Percentiles rank a stretch among this genome's conserved stretches.
These are phyloP conservation scores for Stenchaetothrips biformis DNA, from an alignment of 2,888 invertebrate genomes.

Conservation along the genomic window DNA sequence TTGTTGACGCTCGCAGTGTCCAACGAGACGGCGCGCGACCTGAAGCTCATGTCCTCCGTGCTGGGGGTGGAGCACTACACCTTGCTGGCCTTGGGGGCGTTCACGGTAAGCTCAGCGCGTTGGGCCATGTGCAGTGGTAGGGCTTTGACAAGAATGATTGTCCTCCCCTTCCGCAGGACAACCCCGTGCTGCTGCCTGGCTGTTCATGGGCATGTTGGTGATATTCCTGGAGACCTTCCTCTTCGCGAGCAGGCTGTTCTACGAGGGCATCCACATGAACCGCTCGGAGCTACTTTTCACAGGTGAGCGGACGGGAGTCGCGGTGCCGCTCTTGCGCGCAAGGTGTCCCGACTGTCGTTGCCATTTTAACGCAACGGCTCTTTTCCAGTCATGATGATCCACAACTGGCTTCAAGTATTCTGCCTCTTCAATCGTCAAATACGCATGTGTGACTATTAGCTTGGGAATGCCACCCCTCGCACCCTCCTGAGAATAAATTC, in stretches of 20 bases:
- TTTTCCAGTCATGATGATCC: slow-evolving; percentile 40
- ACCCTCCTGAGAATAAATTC: too few species aligned
- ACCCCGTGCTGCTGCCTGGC: slow-evolving; percentile 45
- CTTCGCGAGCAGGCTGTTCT: slow-evolving; percentile 43
- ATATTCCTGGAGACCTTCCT: slow-evolving; percentile 43
- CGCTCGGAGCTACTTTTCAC: slow-evolving; percentile 43
- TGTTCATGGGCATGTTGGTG: slow-evolving; percentile 45
- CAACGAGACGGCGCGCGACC: slow-evolving; percentile 43
- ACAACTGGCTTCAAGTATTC: slow-evolving; percentile 47
- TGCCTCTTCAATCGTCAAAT: slow-evolving; percentile 43
- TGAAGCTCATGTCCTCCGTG: slow-evolving; percentile 45
- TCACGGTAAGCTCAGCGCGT: slow-evolving; percentile 41
- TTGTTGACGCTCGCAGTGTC: slow-evolving; percentile 39
- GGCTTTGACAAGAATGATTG: background rate
- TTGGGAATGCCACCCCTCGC: too few species aligned
- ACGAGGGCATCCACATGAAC: slow-evolving; percentile 44
- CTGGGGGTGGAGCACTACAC: slow-evolving; percentile 46
- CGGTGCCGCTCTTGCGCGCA: background rate
- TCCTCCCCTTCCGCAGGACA: slow-evolving; percentile 39
- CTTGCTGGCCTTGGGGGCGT: slow-evolving; percentile 44
- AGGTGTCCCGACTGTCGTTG: background rate
- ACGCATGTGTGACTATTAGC: background rate
- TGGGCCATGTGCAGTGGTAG: background rate
- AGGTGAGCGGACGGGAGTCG: background rate
- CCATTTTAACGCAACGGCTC: background rate